Evolutionary conservation across 2,888 invertebrate species (phyloP).

Genomic region (Drepana falcataria): DNA sequence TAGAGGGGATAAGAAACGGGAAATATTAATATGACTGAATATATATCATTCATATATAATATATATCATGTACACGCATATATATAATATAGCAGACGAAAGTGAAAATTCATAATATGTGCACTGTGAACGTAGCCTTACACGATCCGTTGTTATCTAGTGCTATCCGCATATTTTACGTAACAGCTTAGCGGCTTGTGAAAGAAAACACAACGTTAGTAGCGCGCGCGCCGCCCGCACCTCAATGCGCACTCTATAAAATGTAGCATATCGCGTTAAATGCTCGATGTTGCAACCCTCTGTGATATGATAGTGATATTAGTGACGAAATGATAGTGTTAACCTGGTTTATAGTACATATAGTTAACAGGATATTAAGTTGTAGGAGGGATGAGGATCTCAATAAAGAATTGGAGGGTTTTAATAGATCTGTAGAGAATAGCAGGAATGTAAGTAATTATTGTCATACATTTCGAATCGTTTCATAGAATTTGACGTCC

Average conservation of each 20-base stretch:
- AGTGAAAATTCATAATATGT: too few relatives aligned
- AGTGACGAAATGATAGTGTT: constrained; percentile 56
- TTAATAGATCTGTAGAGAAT: constrained; percentile 4
- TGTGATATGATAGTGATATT: constrained; percentile 62
- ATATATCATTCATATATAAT: too few relatives aligned
- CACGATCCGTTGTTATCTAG: constrained; percentile 35
- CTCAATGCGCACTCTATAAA: constrained; percentile 8
- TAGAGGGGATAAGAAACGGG: too few relatives aligned
- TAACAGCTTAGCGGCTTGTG: constrained; percentile 23
- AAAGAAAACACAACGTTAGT: constrained; percentile 20
- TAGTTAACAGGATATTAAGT: constrained; percentile 33
- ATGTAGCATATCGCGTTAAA: constrained; percentile 12
- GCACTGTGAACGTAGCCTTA: background rate
- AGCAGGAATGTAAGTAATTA: constrained; percentile 26
- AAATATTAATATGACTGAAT: too few relatives aligned
- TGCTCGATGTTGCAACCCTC: constrained; percentile 20
- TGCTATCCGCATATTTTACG: constrained; percentile 36
- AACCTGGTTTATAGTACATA: constrained; percentile 49
- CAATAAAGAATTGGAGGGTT: background rate
- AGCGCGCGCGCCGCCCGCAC: constrained; percentile 20
- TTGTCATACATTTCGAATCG: too few relatives aligned
- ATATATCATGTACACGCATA: too few relatives aligned
- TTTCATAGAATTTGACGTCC: too few relatives aligned
- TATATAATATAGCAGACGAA: too few relatives aligned
- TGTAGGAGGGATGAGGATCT: constrained; percentile 17